Evolutionary conservation across 2,113 vertebrate species (phyloP).

Genomic region (Petrocephalus microphthalmus): DNA sequence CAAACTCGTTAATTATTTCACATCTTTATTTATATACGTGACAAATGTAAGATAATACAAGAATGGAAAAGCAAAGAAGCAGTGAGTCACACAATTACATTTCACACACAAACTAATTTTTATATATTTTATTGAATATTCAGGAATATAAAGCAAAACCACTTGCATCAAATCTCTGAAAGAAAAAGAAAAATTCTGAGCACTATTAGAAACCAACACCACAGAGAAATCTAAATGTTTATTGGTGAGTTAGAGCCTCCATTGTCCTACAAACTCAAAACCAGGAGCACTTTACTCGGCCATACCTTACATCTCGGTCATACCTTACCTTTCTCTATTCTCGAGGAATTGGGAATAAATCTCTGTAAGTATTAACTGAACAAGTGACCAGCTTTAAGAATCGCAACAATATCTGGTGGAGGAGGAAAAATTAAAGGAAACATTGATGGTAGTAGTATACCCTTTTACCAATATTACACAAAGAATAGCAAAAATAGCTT

Average conservation of each 20-base stretch:
- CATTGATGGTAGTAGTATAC: slow-evolving; percentile 33
- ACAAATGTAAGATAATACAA: slow-evolving; percentile 26
- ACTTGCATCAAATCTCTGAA: slow-evolving; percentile 27
- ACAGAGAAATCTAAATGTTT: slow-evolving; percentile 21
- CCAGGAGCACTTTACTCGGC: not conserved
- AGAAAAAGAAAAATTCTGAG: slow-evolving; percentile 29
- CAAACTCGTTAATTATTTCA: not conserved
- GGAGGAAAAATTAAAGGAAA: not conserved
- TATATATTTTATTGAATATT: slow-evolving; percentile 54
- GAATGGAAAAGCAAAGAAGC: not conserved
- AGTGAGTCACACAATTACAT: slow-evolving; percentile 34
- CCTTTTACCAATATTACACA: slow-evolving; percentile 85
- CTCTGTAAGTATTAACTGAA: not conserved
- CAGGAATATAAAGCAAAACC: slow-evolving; percentile 28
- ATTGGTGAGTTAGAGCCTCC: not conserved
- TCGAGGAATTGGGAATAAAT: slow-evolving; percentile 15
- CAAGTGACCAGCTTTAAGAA: not conserved
- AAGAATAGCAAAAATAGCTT: slow-evolving; percentile 97
- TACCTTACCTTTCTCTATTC: slow-evolving; percentile 40
- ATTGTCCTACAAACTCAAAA: slow-evolving; percentile 20
- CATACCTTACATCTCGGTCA: too few species aligned
- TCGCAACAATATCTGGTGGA: slow-evolving; percentile 5
- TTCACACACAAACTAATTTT: slow-evolving; percentile 52
- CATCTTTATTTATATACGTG: slow-evolving; percentile 38
- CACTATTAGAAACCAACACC: slow-evolving; percentile 20